Conservation (phyloP, 2,113 vertebrate species). For the Myrmecobius fasciatus region DNA sequence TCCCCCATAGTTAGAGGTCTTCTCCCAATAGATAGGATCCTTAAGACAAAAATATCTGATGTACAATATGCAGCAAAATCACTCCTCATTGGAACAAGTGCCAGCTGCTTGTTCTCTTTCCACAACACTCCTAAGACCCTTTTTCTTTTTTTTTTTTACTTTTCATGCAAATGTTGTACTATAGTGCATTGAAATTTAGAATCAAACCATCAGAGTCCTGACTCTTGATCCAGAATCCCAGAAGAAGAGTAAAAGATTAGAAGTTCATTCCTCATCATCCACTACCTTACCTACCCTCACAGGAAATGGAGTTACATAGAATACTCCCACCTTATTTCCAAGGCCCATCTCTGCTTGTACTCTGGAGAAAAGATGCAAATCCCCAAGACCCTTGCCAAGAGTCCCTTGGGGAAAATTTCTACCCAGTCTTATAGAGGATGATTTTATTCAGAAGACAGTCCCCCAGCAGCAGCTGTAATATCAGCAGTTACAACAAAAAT, state of each 20-base stretch:
- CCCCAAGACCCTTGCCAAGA: neutral
- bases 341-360: neutral
- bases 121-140: neutral
- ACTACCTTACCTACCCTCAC: neutral
- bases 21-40: neutral
- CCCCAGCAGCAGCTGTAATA: neutral
- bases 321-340: accelerated
- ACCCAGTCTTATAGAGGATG: neutral
- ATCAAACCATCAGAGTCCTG: neutral
- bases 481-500: neutral
- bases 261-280: accelerated
- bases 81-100: neutral
- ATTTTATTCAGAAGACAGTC: neutral
- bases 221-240: neutral
- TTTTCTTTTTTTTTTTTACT: neutral
- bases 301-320: neutral
- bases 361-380: slow-evolving; percentile 20
- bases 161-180: too few relatives aligned
- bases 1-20: neutral
- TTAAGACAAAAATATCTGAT: neutral
- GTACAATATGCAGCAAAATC: neutral
- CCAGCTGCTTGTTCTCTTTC: neutral
- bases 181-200: neutral
- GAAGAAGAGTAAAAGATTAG: neutral
- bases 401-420: neutral